These are phyloP conservation scores for Urocyon cinereoargenteus DNA, from an alignment of 2,797 vertebrate species.

Conservation along the genomic window DNA sequence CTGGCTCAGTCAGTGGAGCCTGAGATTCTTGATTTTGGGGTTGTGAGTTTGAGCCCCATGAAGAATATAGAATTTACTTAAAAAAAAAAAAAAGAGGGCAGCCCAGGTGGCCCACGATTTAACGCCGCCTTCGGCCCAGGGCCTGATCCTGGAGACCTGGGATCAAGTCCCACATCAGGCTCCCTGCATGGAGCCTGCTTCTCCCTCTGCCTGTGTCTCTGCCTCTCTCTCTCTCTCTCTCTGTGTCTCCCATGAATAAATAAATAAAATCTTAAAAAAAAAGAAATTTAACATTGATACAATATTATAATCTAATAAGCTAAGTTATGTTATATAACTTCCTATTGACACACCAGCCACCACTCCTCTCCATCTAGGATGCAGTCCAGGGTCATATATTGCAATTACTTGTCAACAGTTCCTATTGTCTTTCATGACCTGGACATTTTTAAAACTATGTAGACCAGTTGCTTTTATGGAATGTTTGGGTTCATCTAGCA, in stretches of 20 bases:
- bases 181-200: neutral
- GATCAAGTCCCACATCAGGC: fast-evolving
- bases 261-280: neutral
- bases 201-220: neutral
- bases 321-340: neutral
- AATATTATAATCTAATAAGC: neutral
- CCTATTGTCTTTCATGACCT: neutral
- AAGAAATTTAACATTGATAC: neutral
- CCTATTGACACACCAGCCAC: neutral
- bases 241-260: neutral
- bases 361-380: neutral
- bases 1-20: neutral
- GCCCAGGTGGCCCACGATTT: no score
- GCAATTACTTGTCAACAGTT: neutral
- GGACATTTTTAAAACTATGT: neutral
- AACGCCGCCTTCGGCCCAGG: no score
- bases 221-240: neutral
- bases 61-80: neutral
- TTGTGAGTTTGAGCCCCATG: neutral
- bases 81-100: neutral
- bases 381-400: neutral
- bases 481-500: neutral
- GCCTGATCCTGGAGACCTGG: no score
- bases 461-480: neutral
- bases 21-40: neutral